These are phyloP conservation scores for Eurytoma adleriae DNA, from an alignment of 2,888 invertebrate species.

Conservation along the genomic window DNA sequence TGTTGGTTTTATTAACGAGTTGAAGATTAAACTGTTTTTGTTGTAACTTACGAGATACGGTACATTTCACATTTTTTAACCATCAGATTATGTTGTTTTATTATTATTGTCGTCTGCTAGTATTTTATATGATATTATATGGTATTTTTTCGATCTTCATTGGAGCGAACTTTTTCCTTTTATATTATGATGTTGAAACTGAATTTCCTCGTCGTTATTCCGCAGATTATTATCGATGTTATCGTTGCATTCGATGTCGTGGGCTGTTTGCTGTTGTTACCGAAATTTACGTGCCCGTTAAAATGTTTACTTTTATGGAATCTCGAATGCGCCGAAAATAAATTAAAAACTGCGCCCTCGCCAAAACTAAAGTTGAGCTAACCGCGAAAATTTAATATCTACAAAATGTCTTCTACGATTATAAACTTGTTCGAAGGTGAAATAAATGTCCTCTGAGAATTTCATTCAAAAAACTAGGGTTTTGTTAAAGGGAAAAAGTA, in stretches of 20 bases:
- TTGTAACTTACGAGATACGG: not conserved
- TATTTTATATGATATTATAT: slow-evolving; percentile 24
- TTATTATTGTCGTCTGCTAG: slow-evolving; percentile 43
- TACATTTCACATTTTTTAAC: not conserved
- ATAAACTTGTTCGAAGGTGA: no score
- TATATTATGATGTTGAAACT: slow-evolving; percentile 23
- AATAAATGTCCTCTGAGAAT: no score
- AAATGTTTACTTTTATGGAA: slow-evolving; percentile 35
- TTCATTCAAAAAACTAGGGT: no score
- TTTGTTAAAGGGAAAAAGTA: no score
- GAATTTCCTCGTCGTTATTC: slow-evolving; percentile 24
- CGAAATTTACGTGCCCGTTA: slow-evolving; percentile 32
- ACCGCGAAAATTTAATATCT: no score
- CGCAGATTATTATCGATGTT: slow-evolving; percentile 58
- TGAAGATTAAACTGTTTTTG: not conserved
- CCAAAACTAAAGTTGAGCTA: not conserved
- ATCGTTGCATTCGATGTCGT: slow-evolving; percentile 66
- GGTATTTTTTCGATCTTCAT: slow-evolving; percentile 22
- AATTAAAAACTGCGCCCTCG: not conserved
- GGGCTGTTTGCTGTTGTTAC: slow-evolving; percentile 66
- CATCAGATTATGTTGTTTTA: slow-evolving; percentile 15
- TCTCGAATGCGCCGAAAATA: not conserved
- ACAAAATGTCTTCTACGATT: no score
- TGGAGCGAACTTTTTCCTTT: slow-evolving; percentile 1
- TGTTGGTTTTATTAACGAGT: not conserved